Evolutionary conservation across 2,797 vertebrate genomes (phyloP).

Genomic region (Chloroceryle inda): DNA sequence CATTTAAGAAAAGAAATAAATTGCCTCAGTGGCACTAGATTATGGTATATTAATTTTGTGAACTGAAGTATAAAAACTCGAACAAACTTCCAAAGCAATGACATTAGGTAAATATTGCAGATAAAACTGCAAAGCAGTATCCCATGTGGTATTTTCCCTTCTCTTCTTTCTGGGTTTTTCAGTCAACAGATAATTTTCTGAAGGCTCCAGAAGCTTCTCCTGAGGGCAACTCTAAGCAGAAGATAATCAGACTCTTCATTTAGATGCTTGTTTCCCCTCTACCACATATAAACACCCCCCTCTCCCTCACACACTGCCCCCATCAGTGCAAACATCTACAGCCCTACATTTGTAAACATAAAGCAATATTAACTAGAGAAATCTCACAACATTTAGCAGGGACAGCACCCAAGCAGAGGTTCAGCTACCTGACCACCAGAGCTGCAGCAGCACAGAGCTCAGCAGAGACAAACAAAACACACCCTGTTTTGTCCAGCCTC

Average conservation of each 20-base stretch:
- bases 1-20: background rate
- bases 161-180: background rate
- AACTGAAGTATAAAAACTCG: background rate
- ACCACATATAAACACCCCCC: background rate
- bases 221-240: background rate
- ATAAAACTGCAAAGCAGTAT: background rate
- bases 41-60: background rate
- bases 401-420: background rate
- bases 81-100: background rate
- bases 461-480: background rate
- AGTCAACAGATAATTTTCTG: background rate
- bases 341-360: background rate
- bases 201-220: background rate
- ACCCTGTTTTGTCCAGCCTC: accelerated
- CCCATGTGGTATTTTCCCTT: background rate
- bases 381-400: background rate
- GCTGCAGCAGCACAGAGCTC: accelerated
- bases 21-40: background rate
- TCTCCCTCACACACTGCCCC: no score
- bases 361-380: background rate
- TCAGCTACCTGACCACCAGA: background rate
- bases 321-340: background rate
- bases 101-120: background rate
- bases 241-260: background rate
- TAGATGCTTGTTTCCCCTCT: background rate